Evolutionary conservation across 1,140 invertebrate genomes (phyloP), one percentile per base, ranked within the genome.

Genomic region (Danaus plexippus): DNA sequence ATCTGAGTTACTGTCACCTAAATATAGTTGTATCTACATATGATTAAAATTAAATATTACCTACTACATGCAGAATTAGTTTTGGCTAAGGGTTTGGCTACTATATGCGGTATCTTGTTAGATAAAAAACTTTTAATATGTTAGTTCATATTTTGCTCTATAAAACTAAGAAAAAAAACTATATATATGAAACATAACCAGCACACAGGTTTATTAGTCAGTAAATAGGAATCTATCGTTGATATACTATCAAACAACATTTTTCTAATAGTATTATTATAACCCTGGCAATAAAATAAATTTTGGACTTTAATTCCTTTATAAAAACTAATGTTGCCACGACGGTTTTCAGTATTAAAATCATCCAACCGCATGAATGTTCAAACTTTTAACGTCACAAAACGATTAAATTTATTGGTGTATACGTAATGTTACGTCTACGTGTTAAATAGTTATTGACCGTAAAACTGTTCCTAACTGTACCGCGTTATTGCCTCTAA

Each of bases 371-470:
- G 44, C 49, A 47, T 49, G 49, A 56, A 32, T 32, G 22, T 32
- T 56, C 54, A 22, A 48, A 56, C 44, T 60, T 59, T 60, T 54
- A 68, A 62, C 55, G 49, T 32, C 18, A 46, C 52, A 54, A 58
- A 47, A 47, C 61, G 64, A 61, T 75, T 67, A 71, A 76, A 63
- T 67, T 69, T 76, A 75, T 75, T 73, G 66, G 59, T 65, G 71
- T 69, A 69, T 69, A 54, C 42, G 61, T 64, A 71, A 75, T 64
- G 55, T 56, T 50, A 46, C 60, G 61, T 55, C 53, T 55, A 54
- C 57, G 62, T 62, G 63, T 67, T 67, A 71, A 71, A 71, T 54
- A 67, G 68, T 75, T 73, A 75, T 73, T 52, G 65, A 58, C 53
- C 65, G 66, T 75, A 75, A 75, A 75, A 69, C 59, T 55, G 67